A percentile compares a stretch with the other conserved stretches of the same genome.
Evolutionary conservation across 2,113 vertebrate genomes (phyloP).

Genomic region (Colinus virginianus): DNA sequence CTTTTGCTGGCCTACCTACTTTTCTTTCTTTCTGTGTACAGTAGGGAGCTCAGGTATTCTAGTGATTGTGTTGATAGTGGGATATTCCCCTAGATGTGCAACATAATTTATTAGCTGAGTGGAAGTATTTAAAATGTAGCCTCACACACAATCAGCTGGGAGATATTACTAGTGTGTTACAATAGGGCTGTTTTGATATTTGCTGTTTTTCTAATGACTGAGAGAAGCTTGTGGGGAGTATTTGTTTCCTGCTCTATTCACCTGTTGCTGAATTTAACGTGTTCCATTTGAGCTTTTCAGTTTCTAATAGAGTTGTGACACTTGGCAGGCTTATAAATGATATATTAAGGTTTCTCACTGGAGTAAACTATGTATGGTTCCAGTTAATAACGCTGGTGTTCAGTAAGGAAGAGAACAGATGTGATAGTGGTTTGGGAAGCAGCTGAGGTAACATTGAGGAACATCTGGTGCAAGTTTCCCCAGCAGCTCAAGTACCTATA

Average conservation of each 20-base stretch:
- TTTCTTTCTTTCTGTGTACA: background rate
- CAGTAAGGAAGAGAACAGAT: slow-evolving; percentile 33
- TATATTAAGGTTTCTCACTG: slow-evolving; percentile 16
- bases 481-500: background rate
- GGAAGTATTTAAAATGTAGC: background rate
- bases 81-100: background rate
- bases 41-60: background rate
- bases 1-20: background rate
- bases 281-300: background rate
- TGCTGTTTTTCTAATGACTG: background rate
- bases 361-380: slow-evolving; percentile 24
- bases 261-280: background rate
- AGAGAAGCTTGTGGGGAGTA: background rate
- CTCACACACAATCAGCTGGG: background rate
- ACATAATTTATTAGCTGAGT: background rate
- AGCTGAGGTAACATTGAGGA: slow-evolving; percentile 53
- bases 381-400: slow-evolving; percentile 38
- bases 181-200: background rate
- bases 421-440: slow-evolving; percentile 48
- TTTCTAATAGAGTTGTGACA: slow-evolving; percentile 8
- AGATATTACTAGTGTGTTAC: background rate
- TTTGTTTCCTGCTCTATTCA: slow-evolving; percentile 24
- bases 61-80: background rate
- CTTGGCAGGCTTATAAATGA: background rate
- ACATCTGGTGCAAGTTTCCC: slow-evolving; percentile 59